These are phyloP conservation scores for Diorhabda elongata DNA, from an alignment of 1,140 invertebrate genomes.

Conservation along the genomic window DNA sequence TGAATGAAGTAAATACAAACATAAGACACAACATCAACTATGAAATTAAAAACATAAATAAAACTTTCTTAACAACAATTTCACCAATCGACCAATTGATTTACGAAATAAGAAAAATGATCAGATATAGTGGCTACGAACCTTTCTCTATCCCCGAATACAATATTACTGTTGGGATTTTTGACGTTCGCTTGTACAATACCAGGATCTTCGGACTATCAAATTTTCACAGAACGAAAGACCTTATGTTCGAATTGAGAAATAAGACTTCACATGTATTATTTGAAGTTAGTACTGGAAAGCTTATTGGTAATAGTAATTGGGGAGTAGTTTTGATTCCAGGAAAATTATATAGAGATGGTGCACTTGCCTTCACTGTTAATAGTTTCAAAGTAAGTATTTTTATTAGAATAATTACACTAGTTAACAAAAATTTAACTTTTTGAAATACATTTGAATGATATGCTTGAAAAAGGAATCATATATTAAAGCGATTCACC, in stretches of 20 bases:
- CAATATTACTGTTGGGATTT: slow-evolving; percentile 63
- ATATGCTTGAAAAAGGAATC: too few species aligned
- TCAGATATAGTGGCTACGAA: slow-evolving; percentile 65
- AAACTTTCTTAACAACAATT: slow-evolving; percentile 79
- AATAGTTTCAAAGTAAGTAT: slow-evolving; percentile 62
- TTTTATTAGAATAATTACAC: too few species aligned
- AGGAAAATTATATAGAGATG: slow-evolving; percentile 64
- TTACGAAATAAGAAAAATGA: slow-evolving; percentile 65
- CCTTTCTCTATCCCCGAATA: slow-evolving; percentile 69
- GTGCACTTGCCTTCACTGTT: slow-evolving; percentile 67
- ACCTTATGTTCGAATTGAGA: slow-evolving; percentile 67
- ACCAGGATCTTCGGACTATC: slow-evolving; percentile 75
- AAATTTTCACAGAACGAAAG: slow-evolving; percentile 68
- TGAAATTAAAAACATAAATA: slow-evolving; percentile 57
- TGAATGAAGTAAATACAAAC: slow-evolving; percentile 69
- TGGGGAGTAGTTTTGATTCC: slow-evolving; percentile 69
- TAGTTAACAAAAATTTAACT: too few species aligned
- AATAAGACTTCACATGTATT: slow-evolving; percentile 65
- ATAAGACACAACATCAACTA: slow-evolving; percentile 54
- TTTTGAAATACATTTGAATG: too few species aligned
- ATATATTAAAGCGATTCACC: too few species aligned
- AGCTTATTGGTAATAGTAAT: slow-evolving; percentile 67
- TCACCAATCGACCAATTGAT: slow-evolving; percentile 78
- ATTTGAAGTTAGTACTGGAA: slow-evolving; percentile 73
- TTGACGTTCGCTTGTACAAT: slow-evolving; percentile 62